phyloP scores from a whole-genome alignment of 2,113 vertebrate species.

The Cinclus cinclus region DNA sequence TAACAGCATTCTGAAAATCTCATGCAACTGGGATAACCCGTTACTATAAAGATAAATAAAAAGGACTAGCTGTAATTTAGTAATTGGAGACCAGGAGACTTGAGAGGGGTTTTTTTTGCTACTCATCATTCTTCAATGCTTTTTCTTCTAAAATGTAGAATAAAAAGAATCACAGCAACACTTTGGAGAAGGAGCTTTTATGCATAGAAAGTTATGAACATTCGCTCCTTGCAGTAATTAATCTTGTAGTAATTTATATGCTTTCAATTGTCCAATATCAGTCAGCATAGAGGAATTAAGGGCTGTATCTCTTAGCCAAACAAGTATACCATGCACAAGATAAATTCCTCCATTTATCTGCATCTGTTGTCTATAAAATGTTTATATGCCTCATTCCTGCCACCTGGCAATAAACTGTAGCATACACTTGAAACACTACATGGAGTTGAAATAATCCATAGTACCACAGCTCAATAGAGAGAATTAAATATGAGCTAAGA shows the following conservation, averaged over 20 bases:
- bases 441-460: constrained; percentile 40
- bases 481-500: constrained; percentile 49
- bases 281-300: constrained; percentile 29
- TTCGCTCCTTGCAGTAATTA: background rate
- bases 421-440: constrained; percentile 64
- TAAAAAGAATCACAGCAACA: background rate
- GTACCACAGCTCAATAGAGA: background rate
- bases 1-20: background rate
- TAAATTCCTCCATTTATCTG: constrained; percentile 62
- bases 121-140: background rate
- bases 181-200: background rate
- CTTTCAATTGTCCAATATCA: constrained; percentile 24
- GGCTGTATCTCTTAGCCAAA: constrained; percentile 30
- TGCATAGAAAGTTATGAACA: background rate
- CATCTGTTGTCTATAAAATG: constrained; percentile 77
- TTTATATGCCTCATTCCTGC: constrained; percentile 67
- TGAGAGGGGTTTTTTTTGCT: background rate
- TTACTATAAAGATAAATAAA: background rate
- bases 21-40: background rate
- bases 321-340: background rate
- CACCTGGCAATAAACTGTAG: constrained; percentile 69
- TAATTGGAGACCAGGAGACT: background rate
- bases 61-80: background rate
- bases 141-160: background rate
- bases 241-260: background rate